Evolutionary conservation across 1,140 invertebrate species (phyloP), one percentile per base, ranked within the genome.

Genomic region (Acromyrmex heyeri): DNA sequence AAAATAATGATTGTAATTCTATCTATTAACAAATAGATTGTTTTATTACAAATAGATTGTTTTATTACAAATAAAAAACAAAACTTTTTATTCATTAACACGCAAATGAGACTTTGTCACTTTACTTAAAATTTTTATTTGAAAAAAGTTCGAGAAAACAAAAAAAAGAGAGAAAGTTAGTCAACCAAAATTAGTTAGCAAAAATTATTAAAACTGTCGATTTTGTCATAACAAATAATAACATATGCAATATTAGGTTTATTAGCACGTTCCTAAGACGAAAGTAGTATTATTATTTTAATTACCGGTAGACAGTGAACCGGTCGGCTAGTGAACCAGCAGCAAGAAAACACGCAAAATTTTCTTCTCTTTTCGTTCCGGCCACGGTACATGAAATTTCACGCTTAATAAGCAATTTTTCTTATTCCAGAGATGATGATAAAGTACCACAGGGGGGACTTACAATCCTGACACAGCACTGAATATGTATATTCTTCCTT

Each of bases 321-420:
- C n/a, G n/a, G n/a, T 78, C 18, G 24, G 18, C 12, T 61, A 38
- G 5, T 10, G 10, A 64, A 62, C 10, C 7, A 75, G 21, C 53
- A 59, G 14, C 34, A 27, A 48, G 21, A 18, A 62, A 18, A 44
- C 12, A 44, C 1, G 24, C 16, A 78, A 78, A 50, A 48, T 24
- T 16, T 44, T 18, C 18, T 65, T 0, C 8, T 61, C 4, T 24
- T 78, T 65, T 53, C 16, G 27, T 65, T 64, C 24, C 2, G 12
- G 8, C 34, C 16, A 21, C 3, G 24, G 24, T 64, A 64, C 48
- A 65, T 65, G 18, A 78, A 78, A 78, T 78, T 78, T 64, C 59
- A 65, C 18, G 59, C 76, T 78, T 78, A 78, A 78, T 65, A 48
- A 78, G 59, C 61, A 30, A 62, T 65, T 78, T 65, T 65, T 65